Percentiles rank a stretch among this genome's conserved stretches.
phyloP scores from a whole-genome alignment of 2,797 vertebrate genomes.

The Lerista edwardsae region DNA sequence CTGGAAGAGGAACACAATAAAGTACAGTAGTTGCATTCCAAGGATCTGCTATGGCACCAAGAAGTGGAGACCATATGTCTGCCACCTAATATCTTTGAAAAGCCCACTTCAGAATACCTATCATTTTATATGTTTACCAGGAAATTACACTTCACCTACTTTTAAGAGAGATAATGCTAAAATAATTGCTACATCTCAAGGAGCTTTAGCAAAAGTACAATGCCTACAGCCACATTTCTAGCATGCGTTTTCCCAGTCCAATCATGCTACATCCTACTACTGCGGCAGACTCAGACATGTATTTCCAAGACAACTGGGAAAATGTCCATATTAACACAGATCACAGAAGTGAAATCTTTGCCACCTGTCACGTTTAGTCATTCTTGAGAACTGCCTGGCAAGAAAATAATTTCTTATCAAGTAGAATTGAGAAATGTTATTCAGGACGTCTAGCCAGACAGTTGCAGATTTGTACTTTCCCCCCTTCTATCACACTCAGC shows the following conservation, averaged over 20 bases:
- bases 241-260: constrained; percentile 1
- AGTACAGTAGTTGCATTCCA: constrained; percentile 13
- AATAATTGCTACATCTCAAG: constrained; percentile 3
- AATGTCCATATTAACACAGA: fast-evolving
- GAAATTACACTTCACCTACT: constrained; percentile 23
- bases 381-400: not conserved
- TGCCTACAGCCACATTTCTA: not conserved
- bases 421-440: not conserved
- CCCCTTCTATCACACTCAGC: not conserved
- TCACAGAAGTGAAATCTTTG: not conserved
- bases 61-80: constrained; percentile 17
- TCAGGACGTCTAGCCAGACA: constrained; percentile 6
- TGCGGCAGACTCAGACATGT: not conserved
- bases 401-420: constrained; percentile 3
- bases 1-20: not conserved
- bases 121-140: not conserved
- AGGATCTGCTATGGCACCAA: not conserved
- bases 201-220: not conserved
- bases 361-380: not conserved
- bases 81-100: constrained; percentile 1
- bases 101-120: constrained; percentile 30
- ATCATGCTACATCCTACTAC: not conserved
- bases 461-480: not conserved
- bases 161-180: constrained; percentile 8
- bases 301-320: not conserved